Evolutionary conservation across 2,888 invertebrate species (phyloP).

Genomic region (Catocala sponsa): DNA sequence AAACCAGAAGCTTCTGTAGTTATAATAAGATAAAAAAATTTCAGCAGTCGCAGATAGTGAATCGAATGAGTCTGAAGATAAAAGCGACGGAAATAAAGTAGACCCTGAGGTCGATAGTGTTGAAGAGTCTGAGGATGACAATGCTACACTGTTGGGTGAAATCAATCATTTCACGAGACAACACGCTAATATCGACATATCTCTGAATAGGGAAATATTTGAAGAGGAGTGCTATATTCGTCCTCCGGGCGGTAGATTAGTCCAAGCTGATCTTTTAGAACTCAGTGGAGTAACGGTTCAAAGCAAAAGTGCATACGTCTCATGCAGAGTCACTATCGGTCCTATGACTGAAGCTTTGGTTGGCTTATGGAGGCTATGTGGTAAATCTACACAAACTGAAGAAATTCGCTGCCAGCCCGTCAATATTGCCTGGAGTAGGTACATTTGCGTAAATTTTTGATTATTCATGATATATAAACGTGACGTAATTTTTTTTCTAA

Average conservation of each 20-base stretch:
- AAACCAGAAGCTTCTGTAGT: too few species aligned
- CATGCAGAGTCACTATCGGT: conserved; percentile 50
- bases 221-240: conserved; percentile 38
- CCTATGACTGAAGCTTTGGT: conserved; percentile 39
- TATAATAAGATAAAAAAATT: too few species aligned
- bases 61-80: too few species aligned
- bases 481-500: too few species aligned
- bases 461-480: too few species aligned
- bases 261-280: neutral
- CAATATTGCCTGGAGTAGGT: conserved; percentile 45
- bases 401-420: conserved; percentile 41
- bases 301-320: conserved; percentile 39
- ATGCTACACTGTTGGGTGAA: conserved; percentile 4
- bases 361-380: conserved; percentile 47
- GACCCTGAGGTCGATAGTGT: neutral
- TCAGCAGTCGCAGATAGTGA: too few species aligned
- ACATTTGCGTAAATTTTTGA: neutral
- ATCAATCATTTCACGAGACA: conserved; percentile 27
- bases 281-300: conserved; percentile 26
- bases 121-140: conserved; percentile 4
- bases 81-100: too few species aligned
- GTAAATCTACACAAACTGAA: conserved; percentile 15
- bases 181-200: conserved; percentile 29
- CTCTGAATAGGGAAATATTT: conserved; percentile 36
- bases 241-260: conserved; percentile 26